Base-by-base conservation (phyloP, 2,797 vertebrate genomes). In the Decapterus maruadsi region DNA sequence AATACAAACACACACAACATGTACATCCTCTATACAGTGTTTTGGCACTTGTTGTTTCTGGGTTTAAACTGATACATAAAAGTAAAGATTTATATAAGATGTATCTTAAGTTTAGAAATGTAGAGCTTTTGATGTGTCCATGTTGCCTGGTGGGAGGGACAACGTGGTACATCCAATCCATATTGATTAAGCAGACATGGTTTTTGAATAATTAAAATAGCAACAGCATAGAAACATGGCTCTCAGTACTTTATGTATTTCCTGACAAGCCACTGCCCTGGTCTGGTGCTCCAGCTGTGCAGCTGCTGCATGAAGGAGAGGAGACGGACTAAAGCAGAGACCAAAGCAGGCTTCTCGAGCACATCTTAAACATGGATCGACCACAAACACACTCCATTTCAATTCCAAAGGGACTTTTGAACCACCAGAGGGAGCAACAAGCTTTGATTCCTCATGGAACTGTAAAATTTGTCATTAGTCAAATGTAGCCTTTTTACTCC, bases 351-450 rank as follows among this genome's bases (percentile, higher is more conserved):
- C 68, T 56, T 29, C 42, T n/a, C 73, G 29, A 70, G 45, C 50
- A 51, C 62, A 55, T 74, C 53, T n/a, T 40, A 36, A 62, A 22
- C 55, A 57, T 40, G 42, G 58, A 65, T 77, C 60, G 36, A 36
- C 29, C 8, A 29, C 46, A 50, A 77, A 50, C 36, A 75, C 29
- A 62, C 59, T 65, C 65, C 5, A 65, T 61, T 75, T 78, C 4
- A 78, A 61, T 45, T 56, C 76, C 66, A 76, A 57, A 81, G 82
- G 70, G 78, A 75, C 43, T 59, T 6, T n/a, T 72, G 73, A 83
- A 55, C 85, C 87, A 91, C 75, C 78, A 91, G 87, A 91, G 90
- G 85, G 87, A 87, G 88, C 87, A 89, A 68, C 76, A 68, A 60
- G 65, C 77, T 88, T 81, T 83, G 65, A 84, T 76, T 87, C 78